Evolutionary conservation across 2,113 vertebrate genomes (phyloP).

Genomic region (Epinephelus fuscoguttatus): DNA sequence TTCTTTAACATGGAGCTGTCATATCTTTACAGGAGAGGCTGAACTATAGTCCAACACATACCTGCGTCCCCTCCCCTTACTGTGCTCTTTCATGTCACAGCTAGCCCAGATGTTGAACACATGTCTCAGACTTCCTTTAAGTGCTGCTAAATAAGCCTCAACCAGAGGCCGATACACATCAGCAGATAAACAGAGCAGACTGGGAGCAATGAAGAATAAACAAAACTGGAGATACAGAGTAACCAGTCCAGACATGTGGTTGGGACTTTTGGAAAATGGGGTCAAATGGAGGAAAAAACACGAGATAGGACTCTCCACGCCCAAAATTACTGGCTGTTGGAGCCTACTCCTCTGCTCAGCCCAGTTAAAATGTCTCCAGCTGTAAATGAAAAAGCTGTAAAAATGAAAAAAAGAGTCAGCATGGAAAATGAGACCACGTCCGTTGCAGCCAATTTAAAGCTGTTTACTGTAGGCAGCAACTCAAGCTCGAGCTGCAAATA

Average conservation of each 20-base stretch:
- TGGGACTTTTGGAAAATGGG: conserved; percentile 57
- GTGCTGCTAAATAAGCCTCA: conserved; percentile 67
- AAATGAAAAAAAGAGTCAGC: conserved; percentile 40
- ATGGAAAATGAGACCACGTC: conserved; percentile 63
- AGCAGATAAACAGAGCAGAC: conserved; percentile 32
- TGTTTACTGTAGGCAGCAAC: conserved; percentile 37
- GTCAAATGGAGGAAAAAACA: conserved; percentile 49
- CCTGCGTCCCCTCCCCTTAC: conserved; percentile 42
- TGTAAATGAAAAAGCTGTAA: conserved; percentile 59
- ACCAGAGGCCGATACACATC: conserved; percentile 61
- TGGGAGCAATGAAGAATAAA: conserved; percentile 29
- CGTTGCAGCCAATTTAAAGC: conserved; percentile 44
- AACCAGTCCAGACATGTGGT: conserved; percentile 44
- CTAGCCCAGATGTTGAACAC: conserved; percentile 83
- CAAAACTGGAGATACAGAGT: conserved; percentile 29
- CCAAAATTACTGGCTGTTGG: conserved; percentile 31
- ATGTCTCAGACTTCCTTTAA: conserved; percentile 74
- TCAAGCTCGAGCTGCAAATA: conserved; percentile 17
- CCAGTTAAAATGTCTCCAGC: conserved; percentile 62
- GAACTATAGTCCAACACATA: conserved; percentile 60
- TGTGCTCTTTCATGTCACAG: conserved; percentile 74
- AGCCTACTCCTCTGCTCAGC: conserved; percentile 26
- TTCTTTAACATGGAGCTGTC: conserved; percentile 33
- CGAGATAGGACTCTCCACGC: conserved; percentile 42
- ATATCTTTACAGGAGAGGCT: conserved; percentile 45